Percentiles rank a stretch among this genome's conserved stretches.
These are phyloP conservation scores for Furcula furcula DNA, from an alignment of 2,888 invertebrate species.

Conservation along the genomic window DNA sequence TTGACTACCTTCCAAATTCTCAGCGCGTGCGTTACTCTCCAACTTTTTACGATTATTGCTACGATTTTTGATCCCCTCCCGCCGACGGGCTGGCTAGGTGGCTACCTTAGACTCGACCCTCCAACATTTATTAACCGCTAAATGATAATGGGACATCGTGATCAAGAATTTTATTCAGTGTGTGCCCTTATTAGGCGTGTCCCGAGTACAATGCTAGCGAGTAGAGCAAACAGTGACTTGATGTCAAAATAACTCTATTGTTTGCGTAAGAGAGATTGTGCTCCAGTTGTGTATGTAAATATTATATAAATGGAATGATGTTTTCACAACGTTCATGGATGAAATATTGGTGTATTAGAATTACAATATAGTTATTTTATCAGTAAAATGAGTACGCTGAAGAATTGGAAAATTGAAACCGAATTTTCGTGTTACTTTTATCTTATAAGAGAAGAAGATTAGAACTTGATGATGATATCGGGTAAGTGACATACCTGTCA, in stretches of 20 bases:
- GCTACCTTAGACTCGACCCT: slow-evolving; percentile 58
- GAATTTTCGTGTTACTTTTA: no score
- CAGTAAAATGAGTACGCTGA: no score
- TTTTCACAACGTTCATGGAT: slow-evolving; percentile 10
- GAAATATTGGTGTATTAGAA: no score
- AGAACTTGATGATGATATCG: no score
- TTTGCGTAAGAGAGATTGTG: slow-evolving; percentile 27
- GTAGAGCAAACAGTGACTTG: slow-evolving; percentile 24
- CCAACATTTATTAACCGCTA: slow-evolving; percentile 71
- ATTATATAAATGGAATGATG: slow-evolving; percentile 19
- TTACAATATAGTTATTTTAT: no score
- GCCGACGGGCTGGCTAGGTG: no score
- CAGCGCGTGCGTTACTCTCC: slow-evolving; percentile 64
- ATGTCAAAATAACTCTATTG: slow-evolving; percentile 29
- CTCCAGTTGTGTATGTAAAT: slow-evolving; percentile 19
- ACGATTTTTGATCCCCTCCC: slow-evolving; percentile 69
- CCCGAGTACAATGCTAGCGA: slow-evolving; percentile 20
- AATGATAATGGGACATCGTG: slow-evolving; percentile 66
- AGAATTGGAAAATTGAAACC: no score
- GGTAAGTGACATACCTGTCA: no score
- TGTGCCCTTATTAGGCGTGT: slow-evolving; percentile 40
- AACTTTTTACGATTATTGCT: slow-evolving; percentile 76
- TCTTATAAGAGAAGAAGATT: no score
- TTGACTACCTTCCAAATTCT: slow-evolving; percentile 64
- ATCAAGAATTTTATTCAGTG: slow-evolving; percentile 57